Conservation (phyloP, 2,888 invertebrate species). For the Noctua janthe region DNA sequence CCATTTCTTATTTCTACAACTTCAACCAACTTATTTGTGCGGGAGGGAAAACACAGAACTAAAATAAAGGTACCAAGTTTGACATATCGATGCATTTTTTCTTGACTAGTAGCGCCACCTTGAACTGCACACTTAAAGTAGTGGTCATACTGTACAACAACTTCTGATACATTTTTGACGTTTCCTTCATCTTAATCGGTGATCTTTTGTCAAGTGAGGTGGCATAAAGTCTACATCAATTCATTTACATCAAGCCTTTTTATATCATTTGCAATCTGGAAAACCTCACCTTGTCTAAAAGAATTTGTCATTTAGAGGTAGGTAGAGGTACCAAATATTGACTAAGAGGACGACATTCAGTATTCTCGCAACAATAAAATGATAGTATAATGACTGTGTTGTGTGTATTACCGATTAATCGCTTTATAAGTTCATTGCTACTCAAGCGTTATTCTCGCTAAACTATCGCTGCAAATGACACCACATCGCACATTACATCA, state of each 20-base stretch:
- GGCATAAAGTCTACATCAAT: not conserved
- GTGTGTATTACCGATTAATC: not conserved
- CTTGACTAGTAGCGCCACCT: not conserved
- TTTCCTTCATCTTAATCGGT: not conserved
- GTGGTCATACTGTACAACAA: not conserved
- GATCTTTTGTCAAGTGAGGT: not conserved
- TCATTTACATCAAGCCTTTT: not conserved
- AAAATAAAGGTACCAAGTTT: not conserved
- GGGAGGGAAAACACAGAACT: not conserved
- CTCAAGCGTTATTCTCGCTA: not conserved
- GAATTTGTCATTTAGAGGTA: not conserved
- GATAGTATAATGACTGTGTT: too few relatives aligned
- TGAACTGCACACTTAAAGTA: not conserved
- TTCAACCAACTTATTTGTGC: not conserved
- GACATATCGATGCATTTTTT: not conserved
- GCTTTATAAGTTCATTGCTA: not conserved
- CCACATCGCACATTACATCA: slow-evolving; percentile 59
- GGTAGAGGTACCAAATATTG: not conserved
- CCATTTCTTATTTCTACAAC: not conserved
- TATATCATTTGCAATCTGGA: too few relatives aligned
- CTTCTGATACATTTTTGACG: not conserved
- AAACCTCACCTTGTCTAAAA: too few relatives aligned
- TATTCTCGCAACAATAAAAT: not conserved
- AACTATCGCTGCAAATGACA: slow-evolving; percentile 31
- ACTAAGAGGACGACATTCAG: not conserved